Conservation (phyloP, 2,797 vertebrate species). For the Brachymystax lenok region DNA sequence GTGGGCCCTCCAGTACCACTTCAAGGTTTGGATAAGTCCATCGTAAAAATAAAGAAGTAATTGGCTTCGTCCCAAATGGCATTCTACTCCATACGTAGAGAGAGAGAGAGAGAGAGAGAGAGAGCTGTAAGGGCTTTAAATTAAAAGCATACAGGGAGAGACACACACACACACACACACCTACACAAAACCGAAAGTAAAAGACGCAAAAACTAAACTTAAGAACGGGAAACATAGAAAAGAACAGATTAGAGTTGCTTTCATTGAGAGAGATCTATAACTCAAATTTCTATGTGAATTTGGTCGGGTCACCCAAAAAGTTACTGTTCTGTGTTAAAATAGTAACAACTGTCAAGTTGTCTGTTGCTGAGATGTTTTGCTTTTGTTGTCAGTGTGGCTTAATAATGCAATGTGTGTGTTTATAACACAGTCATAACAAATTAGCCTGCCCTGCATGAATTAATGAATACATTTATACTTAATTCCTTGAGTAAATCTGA, state of each 20-base stretch:
- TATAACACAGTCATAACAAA: neutral
- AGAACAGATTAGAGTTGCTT: too few relatives aligned
- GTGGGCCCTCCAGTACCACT: too few relatives aligned
- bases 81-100: too few relatives aligned
- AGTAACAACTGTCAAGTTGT: neutral
- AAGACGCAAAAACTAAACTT: too few relatives aligned
- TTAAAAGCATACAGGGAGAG: slow-evolving; percentile 8
- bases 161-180: neutral
- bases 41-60: neutral
- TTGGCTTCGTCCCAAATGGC: too few relatives aligned
- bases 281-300: too few relatives aligned
- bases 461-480: neutral
- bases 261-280: too few relatives aligned
- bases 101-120: neutral
- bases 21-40: neutral
- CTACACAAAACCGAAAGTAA: too few relatives aligned
- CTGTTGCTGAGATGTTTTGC: neutral
- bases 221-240: too few relatives aligned
- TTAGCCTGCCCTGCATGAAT: neutral
- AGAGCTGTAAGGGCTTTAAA: neutral
- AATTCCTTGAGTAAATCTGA: neutral
- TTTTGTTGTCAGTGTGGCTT: neutral
- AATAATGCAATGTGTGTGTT: neutral
- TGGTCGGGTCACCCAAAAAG: too few relatives aligned
- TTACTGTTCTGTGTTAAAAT: neutral